Evolutionary conservation across 2,888 invertebrate species (phyloP).

Genomic region (Parthenolecanium corni): DNA sequence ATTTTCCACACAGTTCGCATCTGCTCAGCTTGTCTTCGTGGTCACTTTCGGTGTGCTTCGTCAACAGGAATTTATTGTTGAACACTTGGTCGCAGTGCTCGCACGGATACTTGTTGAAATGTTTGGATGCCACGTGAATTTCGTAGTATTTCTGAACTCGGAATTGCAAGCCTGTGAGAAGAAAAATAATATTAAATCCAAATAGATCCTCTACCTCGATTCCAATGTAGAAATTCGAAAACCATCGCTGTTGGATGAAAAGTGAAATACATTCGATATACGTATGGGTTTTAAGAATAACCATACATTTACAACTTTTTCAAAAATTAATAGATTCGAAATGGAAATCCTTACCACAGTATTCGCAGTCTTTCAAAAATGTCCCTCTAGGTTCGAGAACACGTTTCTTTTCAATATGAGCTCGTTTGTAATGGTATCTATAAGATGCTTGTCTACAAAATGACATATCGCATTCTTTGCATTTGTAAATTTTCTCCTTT

Average conservation of each 20-base stretch:
- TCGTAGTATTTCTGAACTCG: constrained; percentile 23
- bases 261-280: no score
- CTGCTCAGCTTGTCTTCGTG: not conserved
- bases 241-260: no score
- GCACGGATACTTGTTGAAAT: constrained; percentile 9
- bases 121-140: constrained; percentile 12
- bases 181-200: not conserved
- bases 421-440: constrained; percentile 22
- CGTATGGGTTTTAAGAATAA: no score
- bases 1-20: not conserved
- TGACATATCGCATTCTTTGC: constrained; percentile 16
- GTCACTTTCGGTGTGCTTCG: not conserved
- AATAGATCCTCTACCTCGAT: not conserved
- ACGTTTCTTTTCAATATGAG: constrained; percentile 16
- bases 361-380: constrained; percentile 22
- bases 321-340: not conserved
- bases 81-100: constrained; percentile 2
- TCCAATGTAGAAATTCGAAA: no score
- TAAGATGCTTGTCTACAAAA: constrained; percentile 9
- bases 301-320: not conserved
- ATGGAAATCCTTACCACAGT: constrained; percentile 5
- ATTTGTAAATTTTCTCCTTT: constrained; percentile 10
- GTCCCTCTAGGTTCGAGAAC: constrained; percentile 20
- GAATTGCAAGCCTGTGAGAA: constrained; percentile 12
- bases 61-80: constrained; percentile 2